Evolutionary conservation across 2,797 vertebrate genomes (phyloP).

Genomic region (Heterohyrax brucei): DNA sequence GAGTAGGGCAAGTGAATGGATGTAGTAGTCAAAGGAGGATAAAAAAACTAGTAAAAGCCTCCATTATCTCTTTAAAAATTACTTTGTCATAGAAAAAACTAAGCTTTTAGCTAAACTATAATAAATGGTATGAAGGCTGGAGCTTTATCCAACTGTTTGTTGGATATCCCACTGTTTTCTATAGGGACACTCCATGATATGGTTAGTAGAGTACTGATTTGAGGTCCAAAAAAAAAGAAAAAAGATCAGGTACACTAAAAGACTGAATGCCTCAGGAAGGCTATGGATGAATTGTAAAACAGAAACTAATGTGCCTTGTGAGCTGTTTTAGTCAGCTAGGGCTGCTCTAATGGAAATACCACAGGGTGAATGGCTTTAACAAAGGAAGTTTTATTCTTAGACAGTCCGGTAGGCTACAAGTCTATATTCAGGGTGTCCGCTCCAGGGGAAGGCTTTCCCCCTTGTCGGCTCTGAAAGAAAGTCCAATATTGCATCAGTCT

Average conservation of each 20-base stretch:
- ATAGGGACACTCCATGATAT: background rate
- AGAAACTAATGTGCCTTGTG: background rate
- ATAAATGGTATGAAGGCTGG: background rate
- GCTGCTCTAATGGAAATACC: too few relatives aligned
- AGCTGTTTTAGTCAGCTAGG: too few relatives aligned
- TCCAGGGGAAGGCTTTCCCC: too few relatives aligned
- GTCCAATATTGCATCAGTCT: too few relatives aligned
- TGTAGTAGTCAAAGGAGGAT: background rate
- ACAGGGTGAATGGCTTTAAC: too few relatives aligned
- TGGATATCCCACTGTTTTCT: background rate
- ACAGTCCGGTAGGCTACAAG: too few relatives aligned
- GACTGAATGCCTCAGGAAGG: background rate
- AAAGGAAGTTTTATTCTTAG: too few relatives aligned
- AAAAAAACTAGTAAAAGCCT: background rate
- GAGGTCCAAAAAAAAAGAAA: background rate
- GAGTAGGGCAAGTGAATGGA: background rate
- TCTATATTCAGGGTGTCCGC: too few relatives aligned
- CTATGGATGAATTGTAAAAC: background rate
- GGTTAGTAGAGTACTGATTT: background rate
- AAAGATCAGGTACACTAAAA: background rate
- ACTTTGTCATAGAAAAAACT: background rate
- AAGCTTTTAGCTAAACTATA: background rate
- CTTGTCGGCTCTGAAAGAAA: too few relatives aligned
- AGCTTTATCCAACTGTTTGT: background rate
- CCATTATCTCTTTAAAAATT: background rate